Evolutionary conservation across 2,797 vertebrate genomes (phyloP), one percentile per base, ranked within the genome.

Genomic region (Xenentodon cancila): DNA sequence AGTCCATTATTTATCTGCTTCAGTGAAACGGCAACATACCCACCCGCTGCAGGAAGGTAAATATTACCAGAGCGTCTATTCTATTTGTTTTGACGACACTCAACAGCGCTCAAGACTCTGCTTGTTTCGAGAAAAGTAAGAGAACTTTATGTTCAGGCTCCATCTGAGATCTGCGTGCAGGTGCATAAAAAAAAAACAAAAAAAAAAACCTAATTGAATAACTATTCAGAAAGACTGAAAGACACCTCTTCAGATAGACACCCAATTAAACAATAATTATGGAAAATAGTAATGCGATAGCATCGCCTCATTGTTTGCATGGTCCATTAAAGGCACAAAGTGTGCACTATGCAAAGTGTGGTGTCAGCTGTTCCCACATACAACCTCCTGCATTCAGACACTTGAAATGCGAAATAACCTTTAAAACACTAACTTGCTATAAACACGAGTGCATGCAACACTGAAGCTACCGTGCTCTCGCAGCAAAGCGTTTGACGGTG

Each of bases 401-500:
- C 16, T 45, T n/a, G 18, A 19, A 49, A 20, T 7, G 57, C 34
- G 58, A 68, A 64, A 34, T 40, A 46, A 59, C 50, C 22, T 43
- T 53, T 21, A 59, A 64, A 68, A 75, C 18, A 25, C 12, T 5
- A 63, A 70, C 68, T 17, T 20, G 16, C 18, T 53, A 21, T 57
- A 22, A 48, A 48, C 21, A 65, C 1, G n/a, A 71, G 52, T n/a
- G 56, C 53, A 68, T 64, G 55, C 58, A 76, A 60, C 66, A 77
- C 17, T 62, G 80, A 81, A 73, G 77, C 76, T 73, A 72, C 65
- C 58, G 64, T 27, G 67, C 70, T 87, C 64, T 64, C 82, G 76
- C 81, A 70, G 84, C 74, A 84, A 81, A 77, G 83, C 68, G 64
- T 85, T 61, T n/a, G 74, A 88, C 82, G 84, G 77, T 85, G 89